These are phyloP conservation scores for Globodera rostochiensis DNA, from an alignment of 1,140 invertebrate genomes.

Conservation along the genomic window DNA sequence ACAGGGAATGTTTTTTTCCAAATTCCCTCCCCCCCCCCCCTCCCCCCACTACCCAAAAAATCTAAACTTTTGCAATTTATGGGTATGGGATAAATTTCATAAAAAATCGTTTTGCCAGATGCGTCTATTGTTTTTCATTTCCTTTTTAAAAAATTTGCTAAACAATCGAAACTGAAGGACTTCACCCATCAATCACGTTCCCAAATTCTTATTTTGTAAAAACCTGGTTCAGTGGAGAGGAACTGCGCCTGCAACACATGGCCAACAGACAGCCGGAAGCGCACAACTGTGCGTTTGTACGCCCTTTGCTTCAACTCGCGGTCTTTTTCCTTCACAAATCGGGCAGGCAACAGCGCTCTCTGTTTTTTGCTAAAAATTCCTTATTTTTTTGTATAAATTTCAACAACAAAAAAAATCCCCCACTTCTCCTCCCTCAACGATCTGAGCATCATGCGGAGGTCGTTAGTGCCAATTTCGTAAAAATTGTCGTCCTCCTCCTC, in stretches of 20 bases:
- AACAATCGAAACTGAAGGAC: too few relatives aligned
- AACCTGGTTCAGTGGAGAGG: conserved; percentile 6
- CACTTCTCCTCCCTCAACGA: not conserved
- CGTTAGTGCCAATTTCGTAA: not conserved
- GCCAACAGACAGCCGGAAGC: not conserved
- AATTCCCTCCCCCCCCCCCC: too few relatives aligned
- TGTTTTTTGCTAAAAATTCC: too few relatives aligned
- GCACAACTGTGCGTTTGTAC: conserved; percentile 5
- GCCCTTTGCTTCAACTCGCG: not conserved
- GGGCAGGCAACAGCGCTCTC: too few relatives aligned
- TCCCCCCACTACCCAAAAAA: too few relatives aligned
- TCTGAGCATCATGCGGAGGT: not conserved
- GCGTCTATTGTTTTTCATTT: too few relatives aligned
- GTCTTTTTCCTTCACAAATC: not conserved
- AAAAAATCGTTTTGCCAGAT: too few relatives aligned
- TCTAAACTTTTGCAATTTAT: too few relatives aligned
- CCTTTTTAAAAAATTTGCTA: too few relatives aligned
- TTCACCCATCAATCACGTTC: too few relatives aligned
- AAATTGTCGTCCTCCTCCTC: not conserved
- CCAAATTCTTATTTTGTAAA: not conserved
- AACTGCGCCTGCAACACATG: not conserved
- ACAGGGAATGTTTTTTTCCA: not conserved
- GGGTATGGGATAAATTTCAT: too few relatives aligned
- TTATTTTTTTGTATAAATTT: not conserved
- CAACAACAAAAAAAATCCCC: not conserved